Base-by-base conservation (phyloP, 2,888 invertebrate genomes). In the Eupithecia centaureata region DNA sequence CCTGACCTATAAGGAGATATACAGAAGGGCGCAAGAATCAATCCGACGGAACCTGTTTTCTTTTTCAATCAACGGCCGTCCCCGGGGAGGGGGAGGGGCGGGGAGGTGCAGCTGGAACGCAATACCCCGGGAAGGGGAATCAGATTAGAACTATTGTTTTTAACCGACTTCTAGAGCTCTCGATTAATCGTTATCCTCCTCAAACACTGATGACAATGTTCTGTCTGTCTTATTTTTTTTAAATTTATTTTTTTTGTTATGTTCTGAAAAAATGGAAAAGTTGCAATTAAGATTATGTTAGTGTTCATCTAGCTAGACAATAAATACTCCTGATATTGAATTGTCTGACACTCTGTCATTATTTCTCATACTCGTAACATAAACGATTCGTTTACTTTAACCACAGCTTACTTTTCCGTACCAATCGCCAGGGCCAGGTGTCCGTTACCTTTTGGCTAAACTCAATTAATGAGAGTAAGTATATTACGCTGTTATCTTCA, bases 11-110 rank as follows among this genome's bases (percentile, higher is more conserved):
- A 78, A 81, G 83, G 86, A 87, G 86, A 87, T 82, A 47, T 47
- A 86, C 84, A 79, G 76, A 79, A 74, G 84, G 84, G 85, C 81
- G 84, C 87, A 86, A 85, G 88, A 91, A 89, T 91, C 91, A 90
- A 91, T 90, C 87, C 88, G 86, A 87, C 87, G 85, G 85, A 87
- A 87, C 84, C 88, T 91, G 90, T 91, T 91, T 91, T 90, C 89
- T 89, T 90, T 91, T 91, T 89, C 91, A 91, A 91, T 91, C 91
- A 91, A 85, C 83, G 83, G 79, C 80, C 82, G 82, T 88, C 91
- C 87, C 78, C 65, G 88, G 80, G 89, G 81, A 77, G 76, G 76
- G 73, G 80, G 83, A 76, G 75, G 76, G 76, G 73, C 12, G 18
- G 57, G 57, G 57, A 13, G 32, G 32, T 57, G 57, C 57, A 56